Conservation (phyloP, 2,888 invertebrate species). For the Dicyrtomina minuta region DNA sequence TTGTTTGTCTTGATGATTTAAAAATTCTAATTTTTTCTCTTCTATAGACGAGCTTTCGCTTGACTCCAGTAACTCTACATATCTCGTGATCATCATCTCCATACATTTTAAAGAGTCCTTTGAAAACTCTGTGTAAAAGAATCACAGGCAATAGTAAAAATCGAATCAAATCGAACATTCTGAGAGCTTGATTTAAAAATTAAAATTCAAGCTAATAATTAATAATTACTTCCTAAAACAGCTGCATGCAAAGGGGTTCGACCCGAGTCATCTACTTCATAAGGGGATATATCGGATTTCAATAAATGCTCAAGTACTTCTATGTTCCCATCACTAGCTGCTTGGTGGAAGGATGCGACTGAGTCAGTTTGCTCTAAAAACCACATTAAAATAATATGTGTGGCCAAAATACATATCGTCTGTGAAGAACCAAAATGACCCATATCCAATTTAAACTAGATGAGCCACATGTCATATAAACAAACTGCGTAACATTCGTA, state of each 20-base stretch:
- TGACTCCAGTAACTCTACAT: not conserved
- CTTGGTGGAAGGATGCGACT: conserved; percentile 1
- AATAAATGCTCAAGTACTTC: not conserved
- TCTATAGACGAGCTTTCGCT: too few relatives aligned
- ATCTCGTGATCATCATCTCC: not conserved
- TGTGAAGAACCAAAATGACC: too few relatives aligned
- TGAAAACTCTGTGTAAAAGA: conserved; percentile 4
- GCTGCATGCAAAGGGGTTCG: conserved; percentile 23
- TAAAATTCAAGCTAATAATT: too few relatives aligned
- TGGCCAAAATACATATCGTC: too few relatives aligned
- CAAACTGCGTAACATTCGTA: too few relatives aligned
- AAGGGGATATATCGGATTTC: not conserved
- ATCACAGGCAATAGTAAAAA: too few relatives aligned
- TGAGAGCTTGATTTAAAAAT: too few relatives aligned
- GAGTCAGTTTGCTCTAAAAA: too few relatives aligned
- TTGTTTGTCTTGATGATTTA: conserved; percentile 15
- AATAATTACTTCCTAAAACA: conserved; percentile 12
- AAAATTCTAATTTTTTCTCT: conserved; percentile 3
- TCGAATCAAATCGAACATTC: too few relatives aligned
- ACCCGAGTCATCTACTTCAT: not conserved
- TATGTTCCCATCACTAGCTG: conserved; percentile 9
- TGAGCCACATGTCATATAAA: too few relatives aligned
- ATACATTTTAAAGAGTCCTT: conserved; percentile 8
- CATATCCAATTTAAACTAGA: too few relatives aligned
- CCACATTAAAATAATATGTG: too few relatives aligned